Conservation (phyloP, 2,888 invertebrate genomes). For the Oscheius sp. region DNA sequence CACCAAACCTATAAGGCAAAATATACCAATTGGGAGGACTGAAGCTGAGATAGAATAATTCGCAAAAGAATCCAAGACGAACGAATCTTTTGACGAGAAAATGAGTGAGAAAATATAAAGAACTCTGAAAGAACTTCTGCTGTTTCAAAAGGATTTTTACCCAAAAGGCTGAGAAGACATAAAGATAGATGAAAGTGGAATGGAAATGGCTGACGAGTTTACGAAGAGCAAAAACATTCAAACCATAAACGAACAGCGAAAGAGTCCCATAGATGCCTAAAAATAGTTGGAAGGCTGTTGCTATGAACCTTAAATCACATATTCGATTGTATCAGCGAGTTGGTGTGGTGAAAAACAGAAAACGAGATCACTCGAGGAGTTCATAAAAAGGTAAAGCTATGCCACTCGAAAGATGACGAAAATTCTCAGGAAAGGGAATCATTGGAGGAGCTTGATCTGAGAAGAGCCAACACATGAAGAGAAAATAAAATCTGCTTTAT, state of each 20-base stretch:
- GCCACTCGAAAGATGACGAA: too few relatives aligned
- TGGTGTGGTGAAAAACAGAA: not conserved
- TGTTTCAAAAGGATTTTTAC: slow-evolving; percentile 29
- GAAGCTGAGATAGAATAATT: slow-evolving; percentile 31
- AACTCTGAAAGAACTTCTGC: slow-evolving; percentile 36
- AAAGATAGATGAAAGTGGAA: slow-evolving; percentile 33
- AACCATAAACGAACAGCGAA: slow-evolving; percentile 30
- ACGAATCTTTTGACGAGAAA: slow-evolving; percentile 35
- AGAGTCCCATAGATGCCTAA: slow-evolving; percentile 35
- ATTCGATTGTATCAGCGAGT: not conserved
- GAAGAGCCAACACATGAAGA: too few relatives aligned
- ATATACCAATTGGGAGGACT: slow-evolving; percentile 35
- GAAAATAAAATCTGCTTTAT: too few relatives aligned
- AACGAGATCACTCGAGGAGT: not conserved
- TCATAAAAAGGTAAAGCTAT: not conserved
- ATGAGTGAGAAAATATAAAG: slow-evolving; percentile 38
- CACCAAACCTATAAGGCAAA: not conserved
- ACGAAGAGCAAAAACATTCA: slow-evolving; percentile 34
- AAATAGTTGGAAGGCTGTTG: not conserved
- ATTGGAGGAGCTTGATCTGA: too few relatives aligned
- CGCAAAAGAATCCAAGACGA: slow-evolving; percentile 40
- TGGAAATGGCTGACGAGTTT: slow-evolving; percentile 32
- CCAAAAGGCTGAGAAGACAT: slow-evolving; percentile 29
- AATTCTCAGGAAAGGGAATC: too few relatives aligned
- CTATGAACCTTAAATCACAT: not conserved